Conservation (phyloP, 2,888 invertebrate species). For the Torymus auratus region DNA sequence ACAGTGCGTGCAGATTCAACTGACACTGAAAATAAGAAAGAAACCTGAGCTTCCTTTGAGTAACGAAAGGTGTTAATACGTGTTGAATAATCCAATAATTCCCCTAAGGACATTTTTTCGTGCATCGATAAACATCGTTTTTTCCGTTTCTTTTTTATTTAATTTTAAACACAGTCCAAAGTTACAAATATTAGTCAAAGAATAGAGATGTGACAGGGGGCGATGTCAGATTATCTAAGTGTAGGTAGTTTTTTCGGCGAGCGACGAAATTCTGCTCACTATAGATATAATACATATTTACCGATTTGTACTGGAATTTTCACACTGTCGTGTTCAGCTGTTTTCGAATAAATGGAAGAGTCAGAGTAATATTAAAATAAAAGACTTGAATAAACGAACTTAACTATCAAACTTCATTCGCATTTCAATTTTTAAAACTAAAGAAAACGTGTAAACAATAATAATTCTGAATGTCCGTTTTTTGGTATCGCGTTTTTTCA, state of each 20-base stretch:
- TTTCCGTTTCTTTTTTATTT: not conserved
- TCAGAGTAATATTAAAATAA: constrained; percentile 40
- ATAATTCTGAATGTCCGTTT: constrained; percentile 52
- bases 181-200: constrained; percentile 38
- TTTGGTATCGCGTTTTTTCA: constrained; percentile 51
- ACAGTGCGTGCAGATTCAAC: constrained; percentile 50
- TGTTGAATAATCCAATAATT: constrained; percentile 20
- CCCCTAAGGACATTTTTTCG: constrained; percentile 16
- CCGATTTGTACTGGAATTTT: constrained; percentile 52
- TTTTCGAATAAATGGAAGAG: constrained; percentile 44
- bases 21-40: constrained; percentile 16
- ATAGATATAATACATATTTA: constrained; percentile 33
- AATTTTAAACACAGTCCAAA: constrained; percentile 12
- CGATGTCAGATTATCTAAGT: constrained; percentile 18
- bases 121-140: constrained; percentile 18
- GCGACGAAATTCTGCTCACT: constrained; percentile 44
- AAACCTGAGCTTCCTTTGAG: constrained; percentile 51
- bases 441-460: constrained; percentile 35
- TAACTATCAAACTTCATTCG: constrained; percentile 43
- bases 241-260: constrained; percentile 42
- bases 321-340: constrained; percentile 43
- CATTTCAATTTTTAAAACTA: constrained; percentile 45
- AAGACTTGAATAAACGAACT: constrained; percentile 50
- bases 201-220: constrained; percentile 27
- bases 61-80: constrained; percentile 26